These are phyloP conservation scores for Caenorhabditis sinica DNA, from an alignment of 2,888 invertebrate species.

Conservation along the genomic window DNA sequence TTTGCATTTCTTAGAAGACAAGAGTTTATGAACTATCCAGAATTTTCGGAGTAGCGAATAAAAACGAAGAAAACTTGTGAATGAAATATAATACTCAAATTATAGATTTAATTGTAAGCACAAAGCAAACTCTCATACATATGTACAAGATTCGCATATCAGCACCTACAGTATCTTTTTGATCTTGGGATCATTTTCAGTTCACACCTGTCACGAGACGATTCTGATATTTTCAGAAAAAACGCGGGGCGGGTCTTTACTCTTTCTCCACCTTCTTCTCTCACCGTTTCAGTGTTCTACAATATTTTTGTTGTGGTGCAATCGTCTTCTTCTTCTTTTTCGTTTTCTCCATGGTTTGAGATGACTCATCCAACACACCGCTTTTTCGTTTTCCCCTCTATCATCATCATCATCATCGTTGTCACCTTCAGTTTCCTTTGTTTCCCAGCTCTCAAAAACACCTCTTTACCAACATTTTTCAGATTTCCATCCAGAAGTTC, in stretches of 20 bases:
- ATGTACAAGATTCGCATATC: too few relatives aligned
- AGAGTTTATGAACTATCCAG: background rate
- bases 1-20: background rate
- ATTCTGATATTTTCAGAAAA: background rate
- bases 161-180: too few relatives aligned
- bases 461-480: background rate
- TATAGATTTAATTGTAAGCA: too few relatives aligned
- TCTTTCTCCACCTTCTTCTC: background rate
- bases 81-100: too few relatives aligned
- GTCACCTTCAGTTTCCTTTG: conserved; percentile 21
- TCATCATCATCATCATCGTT: conserved; percentile 13
- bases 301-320: conserved; percentile 50
- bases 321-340: conserved; percentile 5
- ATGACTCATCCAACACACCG: conserved; percentile 38
- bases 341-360: conserved; percentile 31
- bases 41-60: too few relatives aligned
- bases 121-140: too few relatives aligned
- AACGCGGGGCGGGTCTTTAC: conserved; percentile 11
- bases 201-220: background rate
- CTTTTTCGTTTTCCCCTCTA: conserved; percentile 7
- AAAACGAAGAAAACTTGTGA: too few relatives aligned
- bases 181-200: too few relatives aligned
- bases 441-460: background rate
- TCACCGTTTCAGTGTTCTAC: conserved; percentile 35
- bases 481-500: background rate